Evolutionary conservation across 2,113 vertebrate genomes (phyloP), one percentile per base, ranked within the genome.

Genomic region (Anarrhichthys ocellatus): DNA sequence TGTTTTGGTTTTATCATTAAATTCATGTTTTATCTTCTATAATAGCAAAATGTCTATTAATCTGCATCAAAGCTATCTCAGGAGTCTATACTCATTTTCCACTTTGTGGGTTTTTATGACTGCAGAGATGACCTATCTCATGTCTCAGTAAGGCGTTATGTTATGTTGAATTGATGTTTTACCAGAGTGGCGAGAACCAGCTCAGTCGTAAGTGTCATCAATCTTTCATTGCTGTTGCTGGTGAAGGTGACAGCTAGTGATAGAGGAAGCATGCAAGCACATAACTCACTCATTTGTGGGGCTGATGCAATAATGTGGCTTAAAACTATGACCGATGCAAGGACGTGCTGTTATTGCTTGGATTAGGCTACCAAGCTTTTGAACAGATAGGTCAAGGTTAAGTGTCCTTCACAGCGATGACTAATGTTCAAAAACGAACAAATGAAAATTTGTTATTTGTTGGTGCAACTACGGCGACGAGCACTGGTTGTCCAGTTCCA

Each of bases 91-190:
- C 17, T 72, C 59, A 73, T 66, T 88, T 76, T 69, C 64, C 76
- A 75, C 56, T 65, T 68, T 80, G 66, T n/a, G 77, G 71, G 73
- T 66, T 82, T 62, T 42, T 65, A 73, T 92, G 80, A 88, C 34
- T 67, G 72, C 17, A 6, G 11, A 76, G 70, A 87, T 87, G 81
- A 76, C 78, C 63, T 7, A 3, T 29, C 27, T 80, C 36, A 63
- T 66, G 61, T 75, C 50, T 75, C 52, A 22, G 61, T 40, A 18
- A 67, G 27, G 68, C 32, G 13, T 44, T 68, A 22, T n/a, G 6
- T 75, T 67, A 59, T 52, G 36, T 76, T 83, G 36, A 81, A 84
- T 62, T 81, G 69, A 61, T 70, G 70, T 75, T 29, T 59, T 24
- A 29, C 13, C 56, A 29, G 24, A 58, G 54, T 11, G 59, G 18